Evolutionary conservation across 2,888 invertebrate genomes (phyloP).

Genomic region (Coelogynopora nodosa): DNA sequence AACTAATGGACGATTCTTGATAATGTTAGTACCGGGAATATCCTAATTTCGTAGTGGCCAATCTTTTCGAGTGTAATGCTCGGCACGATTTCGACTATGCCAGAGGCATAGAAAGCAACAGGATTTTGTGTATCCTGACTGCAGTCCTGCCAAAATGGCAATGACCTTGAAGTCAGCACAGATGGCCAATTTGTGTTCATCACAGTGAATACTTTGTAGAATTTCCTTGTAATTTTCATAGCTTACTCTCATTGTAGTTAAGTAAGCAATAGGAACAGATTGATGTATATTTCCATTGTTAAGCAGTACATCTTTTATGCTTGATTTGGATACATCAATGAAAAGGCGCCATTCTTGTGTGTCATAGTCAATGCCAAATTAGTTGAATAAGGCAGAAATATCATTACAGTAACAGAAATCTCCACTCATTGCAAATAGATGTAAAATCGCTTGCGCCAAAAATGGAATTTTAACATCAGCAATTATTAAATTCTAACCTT

Average conservation of each 20-base stretch:
- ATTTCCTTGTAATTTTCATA: slow-evolving; percentile 47
- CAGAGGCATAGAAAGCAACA: slow-evolving; percentile 46
- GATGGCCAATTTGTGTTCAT: slow-evolving; percentile 47
- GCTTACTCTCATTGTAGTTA: slow-evolving; percentile 48
- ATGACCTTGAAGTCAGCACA: slow-evolving; percentile 50
- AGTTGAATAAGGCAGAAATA: neutral
- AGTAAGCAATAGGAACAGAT: slow-evolving; percentile 41
- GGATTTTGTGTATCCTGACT: slow-evolving; percentile 48
- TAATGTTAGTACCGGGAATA: neutral
- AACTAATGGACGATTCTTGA: neutral
- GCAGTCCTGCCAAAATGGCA: slow-evolving; percentile 47
- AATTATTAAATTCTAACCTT: neutral
- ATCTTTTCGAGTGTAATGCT: neutral
- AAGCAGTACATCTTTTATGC: slow-evolving; percentile 5
- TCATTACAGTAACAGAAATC: neutral
- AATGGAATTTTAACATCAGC: neutral
- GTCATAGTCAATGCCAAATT: neutral
- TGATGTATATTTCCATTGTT: slow-evolving; percentile 2
- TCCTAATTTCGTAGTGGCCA: neutral
- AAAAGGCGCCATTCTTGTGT: neutral
- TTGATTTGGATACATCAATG: neutral
- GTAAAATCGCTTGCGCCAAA: neutral
- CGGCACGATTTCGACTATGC: slow-evolving; percentile 1
- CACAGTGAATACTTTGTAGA: slow-evolving; percentile 47
- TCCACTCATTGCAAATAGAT: neutral